These are phyloP conservation scores for Anguilla rostrata DNA, from an alignment of 2,113 vertebrate genomes.

Conservation along the genomic window DNA sequence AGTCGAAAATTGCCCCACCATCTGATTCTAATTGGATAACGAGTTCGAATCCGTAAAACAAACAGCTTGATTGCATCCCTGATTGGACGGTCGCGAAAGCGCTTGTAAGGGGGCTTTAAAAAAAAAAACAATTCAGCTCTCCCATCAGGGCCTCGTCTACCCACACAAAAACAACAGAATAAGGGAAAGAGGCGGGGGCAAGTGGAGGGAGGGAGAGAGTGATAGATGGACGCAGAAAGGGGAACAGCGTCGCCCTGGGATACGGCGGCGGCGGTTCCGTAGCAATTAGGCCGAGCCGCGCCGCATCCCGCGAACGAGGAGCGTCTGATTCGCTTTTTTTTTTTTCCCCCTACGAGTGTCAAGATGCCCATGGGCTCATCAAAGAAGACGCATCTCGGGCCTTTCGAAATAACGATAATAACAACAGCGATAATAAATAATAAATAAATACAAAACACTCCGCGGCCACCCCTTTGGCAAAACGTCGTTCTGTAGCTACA, in stretches of 20 bases:
- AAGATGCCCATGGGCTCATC: slow-evolving; percentile 27
- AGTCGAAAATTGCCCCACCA: slow-evolving; percentile 7
- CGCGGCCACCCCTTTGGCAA: background rate
- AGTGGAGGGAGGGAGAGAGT: slow-evolving; percentile 1
- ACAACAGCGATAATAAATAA: slow-evolving; percentile 16
- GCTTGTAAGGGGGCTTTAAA: slow-evolving; percentile 21
- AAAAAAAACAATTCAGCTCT: slow-evolving; percentile 28
- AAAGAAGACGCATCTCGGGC: slow-evolving; percentile 26
- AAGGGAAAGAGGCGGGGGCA: background rate
- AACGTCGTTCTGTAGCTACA: background rate
- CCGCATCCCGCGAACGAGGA: slow-evolving; percentile 23
- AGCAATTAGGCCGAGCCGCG: slow-evolving; percentile 40
- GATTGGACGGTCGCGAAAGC: slow-evolving; percentile 35
- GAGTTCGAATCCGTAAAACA: slow-evolving; percentile 33
- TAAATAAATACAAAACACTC: background rate
- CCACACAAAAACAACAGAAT: background rate
- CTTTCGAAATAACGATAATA: slow-evolving; percentile 27
- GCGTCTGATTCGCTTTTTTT: slow-evolving; percentile 39
- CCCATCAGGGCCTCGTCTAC: slow-evolving; percentile 31
- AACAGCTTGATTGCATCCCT: slow-evolving; percentile 33
- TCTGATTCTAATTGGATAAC: slow-evolving; percentile 34
- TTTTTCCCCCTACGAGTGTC: background rate
- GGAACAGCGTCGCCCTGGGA: slow-evolving; percentile 24
- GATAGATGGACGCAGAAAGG: background rate
- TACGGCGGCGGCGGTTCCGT: slow-evolving; percentile 28